Evolutionary conservation across 2,797 vertebrate genomes (phyloP).

Genomic region (Orientallactaga sibirica): DNA sequence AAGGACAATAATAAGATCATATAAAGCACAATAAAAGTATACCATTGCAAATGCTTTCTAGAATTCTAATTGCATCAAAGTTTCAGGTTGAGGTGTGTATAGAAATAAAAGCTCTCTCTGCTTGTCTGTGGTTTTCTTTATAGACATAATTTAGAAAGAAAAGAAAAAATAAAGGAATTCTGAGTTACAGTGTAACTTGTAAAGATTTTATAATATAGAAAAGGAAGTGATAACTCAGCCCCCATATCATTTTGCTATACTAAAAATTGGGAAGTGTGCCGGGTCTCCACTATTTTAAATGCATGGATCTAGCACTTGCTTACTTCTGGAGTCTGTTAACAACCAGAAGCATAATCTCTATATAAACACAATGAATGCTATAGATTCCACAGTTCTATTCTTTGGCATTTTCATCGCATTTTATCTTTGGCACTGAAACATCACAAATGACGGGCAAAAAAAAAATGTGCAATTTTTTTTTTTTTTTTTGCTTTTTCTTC

Average conservation of each 20-base stretch:
- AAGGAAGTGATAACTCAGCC: constrained; percentile 59
- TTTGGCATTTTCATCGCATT: constrained; percentile 76
- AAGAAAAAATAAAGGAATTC: constrained; percentile 44
- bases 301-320: constrained; percentile 53
- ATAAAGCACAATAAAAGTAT: constrained; percentile 8
- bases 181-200: constrained; percentile 54
- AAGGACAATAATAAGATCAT: background rate
- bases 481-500: background rate
- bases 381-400: constrained; percentile 69
- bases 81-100: constrained; percentile 42
- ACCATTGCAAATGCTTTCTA: constrained; percentile 42
- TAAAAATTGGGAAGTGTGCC: constrained; percentile 47
- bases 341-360: constrained; percentile 68
- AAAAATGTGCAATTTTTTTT: constrained; percentile 18
- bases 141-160: constrained; percentile 43
- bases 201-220: constrained; percentile 61
- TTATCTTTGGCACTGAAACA: constrained; percentile 76
- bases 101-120: constrained; percentile 22
- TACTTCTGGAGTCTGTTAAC: constrained; percentile 71
- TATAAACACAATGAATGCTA: constrained; percentile 73
- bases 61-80: constrained; percentile 47
- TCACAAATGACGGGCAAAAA: constrained; percentile 72
- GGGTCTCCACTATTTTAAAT: constrained; percentile 69
- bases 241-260: constrained; percentile 65
- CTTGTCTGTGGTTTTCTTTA: constrained; percentile 53